Base-by-base conservation (phyloP, 2,888 invertebrate genomes). In the Parthenolecanium corni region DNA sequence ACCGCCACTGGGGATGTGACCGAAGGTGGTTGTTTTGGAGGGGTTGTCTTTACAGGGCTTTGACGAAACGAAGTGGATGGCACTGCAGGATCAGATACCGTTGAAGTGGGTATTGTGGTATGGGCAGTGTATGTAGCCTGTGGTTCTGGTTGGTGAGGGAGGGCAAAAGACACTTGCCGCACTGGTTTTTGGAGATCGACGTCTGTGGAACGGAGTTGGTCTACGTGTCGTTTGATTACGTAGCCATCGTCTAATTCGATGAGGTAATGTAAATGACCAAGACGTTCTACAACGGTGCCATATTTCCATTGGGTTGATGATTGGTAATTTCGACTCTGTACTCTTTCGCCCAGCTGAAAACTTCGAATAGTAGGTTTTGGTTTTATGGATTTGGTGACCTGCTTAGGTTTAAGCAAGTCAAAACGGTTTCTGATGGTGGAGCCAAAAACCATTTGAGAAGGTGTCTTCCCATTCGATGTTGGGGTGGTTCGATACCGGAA, bases 171-270 rank as follows among this genome's bases (percentile, higher is more conserved):
- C n/a, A n/a, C n/a, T n/a, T n/a, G n/a, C n/a, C n/a, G n/a, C n/a
- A n/a, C n/a, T n/a, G n/a, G n/a, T 46, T 9, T 46, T 46, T 12
- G 16, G 11, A n/a, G 11, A 46, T 46, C 16, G n/a, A 53, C 38
- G 2, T 31, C 53, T 36, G 53, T 53, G 16, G n/a, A 2, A 9
- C 38, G 3, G 5, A 67, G 44, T 64, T 67, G 66, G 47, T 67
- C 57, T 11, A 66, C 63, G 25, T 68, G 68, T 14, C 66, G 63
- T 65, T 68, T 68, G 20, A 67, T 65, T 2, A 63, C 51, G 46
- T 67, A 66, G 2, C 64, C 64, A 57, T 66, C 56, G 58, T 68
- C 67, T 11, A 69, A 40, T 58, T 67, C 52, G 6, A 68, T 49
- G 20, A 66, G 46, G 51, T 69, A 67, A 44, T 66, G 67, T 18